Evolutionary conservation across 1,140 invertebrate genomes (phyloP).

Genomic region (Drosophila pseudoobscura): DNA sequence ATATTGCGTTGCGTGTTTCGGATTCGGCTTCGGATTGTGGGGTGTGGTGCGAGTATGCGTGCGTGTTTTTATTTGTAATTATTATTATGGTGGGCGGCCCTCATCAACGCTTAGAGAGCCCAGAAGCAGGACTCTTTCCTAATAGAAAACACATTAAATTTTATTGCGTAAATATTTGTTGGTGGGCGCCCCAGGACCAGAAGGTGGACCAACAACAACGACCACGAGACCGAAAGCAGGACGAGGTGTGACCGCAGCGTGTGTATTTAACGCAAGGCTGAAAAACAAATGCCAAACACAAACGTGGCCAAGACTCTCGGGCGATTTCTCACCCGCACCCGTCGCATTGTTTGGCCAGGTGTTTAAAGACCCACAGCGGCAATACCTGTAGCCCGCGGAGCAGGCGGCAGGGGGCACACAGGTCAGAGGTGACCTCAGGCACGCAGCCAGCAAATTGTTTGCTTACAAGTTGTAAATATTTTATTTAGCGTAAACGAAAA

Average conservation of each 20-base stretch:
- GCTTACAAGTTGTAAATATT: slow-evolving; percentile 80
- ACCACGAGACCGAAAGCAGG: background rate
- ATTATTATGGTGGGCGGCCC: slow-evolving; percentile 44
- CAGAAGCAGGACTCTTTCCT: background rate
- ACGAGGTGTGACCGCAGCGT: slow-evolving; percentile 65
- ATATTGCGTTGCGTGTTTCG: slow-evolving; percentile 28
- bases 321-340: slow-evolving; percentile 29
- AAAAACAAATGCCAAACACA: slow-evolving; percentile 66
- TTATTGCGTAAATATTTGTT: slow-evolving; percentile 77
- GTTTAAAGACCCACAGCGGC: slow-evolving; percentile 56
- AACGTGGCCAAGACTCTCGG: slow-evolving; percentile 48
- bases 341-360: slow-evolving; percentile 64
- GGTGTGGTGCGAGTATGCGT: slow-evolving; percentile 21
- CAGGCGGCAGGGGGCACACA: background rate
- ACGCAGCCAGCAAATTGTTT: slow-evolving; percentile 68
- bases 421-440: slow-evolving; percentile 8
- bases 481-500: slow-evolving; percentile 57
- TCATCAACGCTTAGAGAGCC: background rate
- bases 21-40: slow-evolving; percentile 16
- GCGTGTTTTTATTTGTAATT: slow-evolving; percentile 74
- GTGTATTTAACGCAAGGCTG: slow-evolving; percentile 73
- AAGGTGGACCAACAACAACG: background rate
- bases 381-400: slow-evolving; percentile 12
- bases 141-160: slow-evolving; percentile 78
- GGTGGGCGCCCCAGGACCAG: slow-evolving; percentile 16